Evolutionary conservation across 1,140 invertebrate species (phyloP).

Genomic region (Propsilocerus akamusi): DNA sequence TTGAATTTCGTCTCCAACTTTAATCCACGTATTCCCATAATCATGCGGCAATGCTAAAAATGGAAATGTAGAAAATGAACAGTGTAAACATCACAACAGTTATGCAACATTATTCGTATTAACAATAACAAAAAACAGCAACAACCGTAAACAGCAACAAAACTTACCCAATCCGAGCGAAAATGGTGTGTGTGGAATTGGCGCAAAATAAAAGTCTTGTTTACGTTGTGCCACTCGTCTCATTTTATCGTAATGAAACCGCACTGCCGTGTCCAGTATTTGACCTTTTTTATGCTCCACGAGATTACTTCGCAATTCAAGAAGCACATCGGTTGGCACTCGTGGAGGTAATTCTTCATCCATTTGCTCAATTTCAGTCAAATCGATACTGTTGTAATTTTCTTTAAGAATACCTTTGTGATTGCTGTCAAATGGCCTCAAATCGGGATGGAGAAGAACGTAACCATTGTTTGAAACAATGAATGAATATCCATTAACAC

Average conservation of each 20-base stretch:
- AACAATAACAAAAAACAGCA: no score
- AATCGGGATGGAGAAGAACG: constrained; percentile 58
- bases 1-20: constrained; percentile 47
- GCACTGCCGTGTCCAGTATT: constrained; percentile 45
- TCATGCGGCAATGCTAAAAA: constrained; percentile 52
- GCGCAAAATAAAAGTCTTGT: constrained; percentile 69
- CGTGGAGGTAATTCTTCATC: constrained; percentile 37
- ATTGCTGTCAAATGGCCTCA: constrained; percentile 47
- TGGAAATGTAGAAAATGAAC: constrained; percentile 5
- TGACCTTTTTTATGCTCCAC: constrained; percentile 48
- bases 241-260: constrained; percentile 65
- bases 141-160: no score
- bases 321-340: constrained; percentile 29
- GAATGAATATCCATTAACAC: constrained; percentile 90
- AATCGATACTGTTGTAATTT: constrained; percentile 92
- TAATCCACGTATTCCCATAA: constrained; percentile 58
- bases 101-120: background rate
- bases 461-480: constrained; percentile 94
- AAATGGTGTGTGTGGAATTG: constrained; percentile 68
- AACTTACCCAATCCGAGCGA: constrained; percentile 39
- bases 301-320: constrained; percentile 43
- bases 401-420: constrained; percentile 55
- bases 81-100: background rate
- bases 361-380: constrained; percentile 84
- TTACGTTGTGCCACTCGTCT: constrained; percentile 58